phyloP scores from a whole-genome alignment of 2,888 invertebrate genomes.

The Cheilosia vulpina region DNA sequence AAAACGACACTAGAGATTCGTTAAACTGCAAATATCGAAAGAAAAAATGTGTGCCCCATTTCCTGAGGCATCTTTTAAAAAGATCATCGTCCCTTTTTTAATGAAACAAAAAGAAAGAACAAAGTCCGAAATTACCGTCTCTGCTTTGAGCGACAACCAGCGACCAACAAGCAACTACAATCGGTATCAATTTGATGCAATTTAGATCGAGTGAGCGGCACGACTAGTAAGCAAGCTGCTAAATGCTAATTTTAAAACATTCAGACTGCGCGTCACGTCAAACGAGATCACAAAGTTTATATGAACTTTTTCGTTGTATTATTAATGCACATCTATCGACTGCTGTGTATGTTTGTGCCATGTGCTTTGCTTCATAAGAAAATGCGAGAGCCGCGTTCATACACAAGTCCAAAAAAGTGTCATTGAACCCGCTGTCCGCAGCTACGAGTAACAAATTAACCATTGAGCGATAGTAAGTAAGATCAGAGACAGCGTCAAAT shows the following conservation, averaged over 20 bases:
- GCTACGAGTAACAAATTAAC: constrained; percentile 32
- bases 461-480: constrained; percentile 26
- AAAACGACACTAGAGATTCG: not conserved
- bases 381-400: constrained; percentile 12
- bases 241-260: constrained; percentile 37
- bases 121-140: not conserved
- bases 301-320: constrained; percentile 18
- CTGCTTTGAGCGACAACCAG: constrained; percentile 11
- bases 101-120: not conserved
- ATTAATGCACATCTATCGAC: constrained; percentile 19
- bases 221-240: constrained; percentile 45
- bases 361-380: constrained; percentile 18
- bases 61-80: constrained; percentile 49
- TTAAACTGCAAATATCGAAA: constrained; percentile 20
- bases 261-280: constrained; percentile 40
- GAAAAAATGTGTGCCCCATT: constrained; percentile 54
- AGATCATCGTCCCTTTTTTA: constrained; percentile 54
- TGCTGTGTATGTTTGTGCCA: constrained; percentile 14
- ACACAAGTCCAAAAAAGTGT: constrained; percentile 52
- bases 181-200: constrained; percentile 50
- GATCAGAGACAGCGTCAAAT: constrained; percentile 5
- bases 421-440: constrained; percentile 54
- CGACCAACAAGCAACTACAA: constrained; percentile 25
- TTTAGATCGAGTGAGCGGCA: constrained; percentile 46
- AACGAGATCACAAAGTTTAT: constrained; percentile 13